Evolutionary conservation across 1,140 invertebrate genomes (phyloP).

Genomic region (Linepithema humile): DNA sequence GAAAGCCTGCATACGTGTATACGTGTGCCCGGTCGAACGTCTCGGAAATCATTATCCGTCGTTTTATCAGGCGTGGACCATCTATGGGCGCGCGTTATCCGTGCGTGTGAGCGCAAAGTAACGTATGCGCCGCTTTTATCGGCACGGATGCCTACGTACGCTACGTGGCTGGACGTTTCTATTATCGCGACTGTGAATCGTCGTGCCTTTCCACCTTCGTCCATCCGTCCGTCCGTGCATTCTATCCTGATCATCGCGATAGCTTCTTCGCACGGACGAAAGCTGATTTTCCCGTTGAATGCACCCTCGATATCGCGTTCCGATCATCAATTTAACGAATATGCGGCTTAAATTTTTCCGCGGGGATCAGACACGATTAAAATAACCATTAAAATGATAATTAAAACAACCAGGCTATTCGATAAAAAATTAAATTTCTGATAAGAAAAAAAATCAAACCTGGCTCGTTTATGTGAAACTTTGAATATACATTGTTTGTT

Average conservation of each 20-base stretch:
- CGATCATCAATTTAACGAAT: not conserved
- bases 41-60: constrained; percentile 58
- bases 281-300: not conserved
- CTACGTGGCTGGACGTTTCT: constrained; percentile 50
- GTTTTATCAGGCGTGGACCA: constrained; percentile 47
- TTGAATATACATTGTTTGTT: no score
- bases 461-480: not conserved
- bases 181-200: constrained; percentile 63
- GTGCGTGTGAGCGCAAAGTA: not conserved
- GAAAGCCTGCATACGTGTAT: not conserved
- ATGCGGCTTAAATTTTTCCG: not conserved
- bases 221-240: not conserved
- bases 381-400: not conserved
- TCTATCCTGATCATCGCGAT: not conserved
- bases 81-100: constrained; percentile 17
- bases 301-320: not conserved
- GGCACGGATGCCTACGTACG: constrained; percentile 17
- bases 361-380: not conserved
- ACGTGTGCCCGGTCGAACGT: not conserved
- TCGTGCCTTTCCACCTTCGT: constrained; percentile 53
- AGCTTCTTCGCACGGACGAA: not conserved
- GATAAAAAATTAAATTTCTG: no score
- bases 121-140: constrained; percentile 59
- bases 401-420: no score
- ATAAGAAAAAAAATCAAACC: not conserved